Evolutionary conservation across 1,140 invertebrate genomes (phyloP), one percentile per base, ranked within the genome.

Genomic region (Trichonephila clavipes): DNA sequence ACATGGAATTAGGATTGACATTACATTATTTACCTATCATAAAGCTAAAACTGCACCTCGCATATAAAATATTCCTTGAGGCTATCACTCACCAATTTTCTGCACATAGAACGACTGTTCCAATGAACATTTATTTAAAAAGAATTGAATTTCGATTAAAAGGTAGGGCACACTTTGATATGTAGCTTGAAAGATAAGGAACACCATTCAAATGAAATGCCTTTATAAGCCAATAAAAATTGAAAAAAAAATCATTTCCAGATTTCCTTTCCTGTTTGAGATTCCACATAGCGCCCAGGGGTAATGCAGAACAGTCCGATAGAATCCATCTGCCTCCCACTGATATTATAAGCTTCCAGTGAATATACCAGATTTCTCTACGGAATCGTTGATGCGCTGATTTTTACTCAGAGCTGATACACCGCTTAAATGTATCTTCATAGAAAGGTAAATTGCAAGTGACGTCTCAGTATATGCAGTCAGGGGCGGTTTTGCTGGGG

Each of bases 381-480:
- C 3, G 62, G 62, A 16, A 77, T 34, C 72, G 6, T 34, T 77
- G 87, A 72, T 89, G 62, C 44, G 58, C 18, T 24, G 87, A n/a
- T 89, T 89, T 89, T 89, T 89, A 72, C 40, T 89, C n/a, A n/a
- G 34, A 72, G 34, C 19, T 12, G 34, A 89, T 89, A 89, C 72
- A 66, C 66, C 24, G 40, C 64, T 89, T 89, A 69, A 69, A 51
- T 44, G 62, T 89, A 51, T 72, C 62, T 58, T 40, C 6, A 21
- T 0, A 0, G 34, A 19, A 89, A 58, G 18, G 66, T 24, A 44
- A 89, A 89, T 72, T 89, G 87, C 66, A 51, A 44, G 69, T 89
- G 87, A 89, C 82, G 51, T 51, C 44, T 24, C 44, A 8, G 44
- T 51, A 59, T 58, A 83, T 24, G 44, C 82, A 83, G 82, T 51